Conservation (phyloP, 1,140 invertebrate species). For the Streblospio benedicti region DNA sequence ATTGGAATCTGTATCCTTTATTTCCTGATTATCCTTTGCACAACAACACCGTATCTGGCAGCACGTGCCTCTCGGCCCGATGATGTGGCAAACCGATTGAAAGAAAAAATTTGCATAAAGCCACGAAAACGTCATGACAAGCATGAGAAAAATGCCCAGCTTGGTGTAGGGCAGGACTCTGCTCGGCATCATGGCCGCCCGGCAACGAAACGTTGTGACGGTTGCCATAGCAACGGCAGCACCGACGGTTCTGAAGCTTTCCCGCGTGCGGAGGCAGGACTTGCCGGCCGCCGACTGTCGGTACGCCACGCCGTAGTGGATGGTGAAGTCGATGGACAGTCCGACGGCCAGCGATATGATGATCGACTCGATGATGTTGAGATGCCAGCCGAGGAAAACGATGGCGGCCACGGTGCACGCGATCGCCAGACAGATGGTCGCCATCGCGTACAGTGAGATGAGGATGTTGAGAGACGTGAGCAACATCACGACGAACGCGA, state of each 20-base stretch:
- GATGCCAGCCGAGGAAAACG: constrained; percentile 83
- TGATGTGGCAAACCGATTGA: constrained; percentile 63
- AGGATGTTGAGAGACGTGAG: constrained; percentile 75
- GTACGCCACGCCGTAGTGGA: constrained; percentile 87
- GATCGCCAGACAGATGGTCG: constrained; percentile 78
- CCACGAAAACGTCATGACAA: constrained; percentile 85
- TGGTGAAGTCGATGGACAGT: constrained; percentile 90
- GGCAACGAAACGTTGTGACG: constrained; percentile 79
- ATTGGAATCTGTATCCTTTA: no score
- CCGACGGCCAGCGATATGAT: constrained; percentile 89
- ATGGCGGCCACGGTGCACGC: constrained; percentile 74
- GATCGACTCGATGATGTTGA: constrained; percentile 90
- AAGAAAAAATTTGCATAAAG: constrained; percentile 89
- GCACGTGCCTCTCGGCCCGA: constrained; percentile 48
- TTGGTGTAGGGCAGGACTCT: constrained; percentile 85
- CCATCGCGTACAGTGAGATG: constrained; percentile 72
- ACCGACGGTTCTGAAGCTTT: constrained; percentile 64
- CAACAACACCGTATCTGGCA: constrained; percentile 48
- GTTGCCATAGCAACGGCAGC: constrained; percentile 87
- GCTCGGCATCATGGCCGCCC: constrained; percentile 80
- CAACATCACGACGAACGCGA: constrained; percentile 70
- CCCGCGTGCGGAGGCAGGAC: constrained; percentile 26
- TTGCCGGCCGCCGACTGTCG: constrained; percentile 48
- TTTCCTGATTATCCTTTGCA: no score
- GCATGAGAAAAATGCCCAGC: constrained; percentile 83